Evolutionary conservation across 2,888 invertebrate genomes (phyloP), one percentile per base, ranked within the genome.

Genomic region (Embidobia sp.): DNA sequence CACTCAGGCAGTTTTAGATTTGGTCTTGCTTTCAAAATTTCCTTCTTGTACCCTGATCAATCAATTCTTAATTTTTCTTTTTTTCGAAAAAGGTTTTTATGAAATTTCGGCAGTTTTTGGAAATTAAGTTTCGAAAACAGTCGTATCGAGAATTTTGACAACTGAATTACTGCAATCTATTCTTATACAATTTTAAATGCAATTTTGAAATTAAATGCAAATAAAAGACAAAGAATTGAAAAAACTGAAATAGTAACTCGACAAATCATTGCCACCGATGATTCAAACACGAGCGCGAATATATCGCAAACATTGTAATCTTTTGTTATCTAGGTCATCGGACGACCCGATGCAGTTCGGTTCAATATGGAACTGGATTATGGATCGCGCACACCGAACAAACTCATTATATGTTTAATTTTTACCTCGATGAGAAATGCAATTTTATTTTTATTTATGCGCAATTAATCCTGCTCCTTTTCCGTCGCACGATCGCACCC

Each of bases 301-400:
- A 57, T 57, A 76, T 70, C 63, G 76, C 69, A 59, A 69, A 76
- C 44, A 76, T 64, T 63, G 69, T 76, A 76, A 76, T 76, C 64
- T 76, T 75, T 75, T 63, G 69, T 75, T 75, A 75, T 75, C 75
- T 75, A 75, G 75, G 75, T 69, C 75, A 75, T 75, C 75, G 57
- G 75, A 75, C 69, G 63, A 75, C 67, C 63, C 75, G 40, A 40
- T 63, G 69, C 29, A 63, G 64, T 76, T 76, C 35, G 69, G 69
- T 76, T 69, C 76, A 76, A 76, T 76, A 76, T 76, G 76, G 69
- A 76, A 76, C 76, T 76, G 76, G 76, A 69, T 76, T 76, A 76
- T 76, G 46, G 76, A 70, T 75, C 57, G 69, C 48, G 55, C 57
- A 53, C 55, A 57, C 55, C 63, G 69, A 75, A 63, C 67, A 59